A percentile compares a stretch with the other conserved stretches of the same genome.
Evolutionary conservation across 2,113 vertebrate species (phyloP).

Genomic region (Lynx canadensis): DNA sequence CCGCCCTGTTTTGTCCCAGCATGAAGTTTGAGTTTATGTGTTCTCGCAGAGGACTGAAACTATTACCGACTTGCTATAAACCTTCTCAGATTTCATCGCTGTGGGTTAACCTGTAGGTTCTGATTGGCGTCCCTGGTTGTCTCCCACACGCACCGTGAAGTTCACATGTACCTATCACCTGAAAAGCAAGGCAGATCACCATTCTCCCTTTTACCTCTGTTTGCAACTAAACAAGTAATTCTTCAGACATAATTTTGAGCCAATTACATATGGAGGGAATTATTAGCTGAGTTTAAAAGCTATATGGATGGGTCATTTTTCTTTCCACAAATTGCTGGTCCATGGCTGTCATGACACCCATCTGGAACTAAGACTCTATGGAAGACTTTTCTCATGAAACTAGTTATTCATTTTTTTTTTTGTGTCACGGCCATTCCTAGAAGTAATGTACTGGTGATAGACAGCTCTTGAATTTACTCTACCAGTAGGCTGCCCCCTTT

Average conservation of each 20-base stretch:
- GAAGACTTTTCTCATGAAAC: conserved; percentile 42
- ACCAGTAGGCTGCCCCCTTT: conserved; percentile 14
- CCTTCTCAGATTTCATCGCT: conserved; percentile 90
- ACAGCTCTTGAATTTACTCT: conserved; percentile 76
- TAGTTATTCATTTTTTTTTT: conserved; percentile 68
- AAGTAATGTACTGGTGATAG: conserved; percentile 73
- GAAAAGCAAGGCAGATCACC: conserved; percentile 68
- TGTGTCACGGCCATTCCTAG: conserved; percentile 76
- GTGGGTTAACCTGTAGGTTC: conserved; percentile 81
- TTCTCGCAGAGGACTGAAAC: conserved; percentile 85
- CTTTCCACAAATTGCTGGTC: conserved; percentile 67
- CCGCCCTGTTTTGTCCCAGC: conserved; percentile 77
- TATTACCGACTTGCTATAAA: conserved; percentile 92
- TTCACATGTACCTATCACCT: conserved; percentile 74
- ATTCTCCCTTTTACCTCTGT: conserved; percentile 71
- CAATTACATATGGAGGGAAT: not conserved
- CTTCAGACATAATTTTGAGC: conserved; percentile 77
- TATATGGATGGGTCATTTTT: not conserved
- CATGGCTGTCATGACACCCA: conserved; percentile 77
- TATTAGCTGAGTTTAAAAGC: conserved; percentile 32
- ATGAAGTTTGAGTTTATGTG: conserved; percentile 83
- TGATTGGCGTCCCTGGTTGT: conserved; percentile 72
- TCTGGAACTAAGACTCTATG: conserved; percentile 76
- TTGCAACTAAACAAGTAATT: conserved; percentile 79
- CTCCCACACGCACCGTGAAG: conserved; percentile 68